Base-by-base conservation (phyloP, 2,888 invertebrate species). In the Andricus quercusramuli region DNA sequence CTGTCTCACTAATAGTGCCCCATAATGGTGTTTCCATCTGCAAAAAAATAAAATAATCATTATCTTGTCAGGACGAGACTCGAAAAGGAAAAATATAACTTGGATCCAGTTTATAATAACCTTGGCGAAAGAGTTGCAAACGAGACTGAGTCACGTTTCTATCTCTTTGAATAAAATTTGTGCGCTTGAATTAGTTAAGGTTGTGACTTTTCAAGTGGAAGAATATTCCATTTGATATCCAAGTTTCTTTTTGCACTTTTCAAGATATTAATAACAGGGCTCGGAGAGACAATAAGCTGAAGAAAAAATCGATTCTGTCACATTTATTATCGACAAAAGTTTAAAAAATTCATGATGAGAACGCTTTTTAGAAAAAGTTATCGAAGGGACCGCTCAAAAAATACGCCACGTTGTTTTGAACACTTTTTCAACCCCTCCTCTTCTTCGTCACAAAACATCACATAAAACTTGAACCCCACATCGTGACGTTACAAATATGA, bases 1-100 rank as follows among this genome's bases (percentile, higher is more conserved):
- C 99, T 82, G 97, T 95, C 87, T 98, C 97, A 90, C 99, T 98
- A 89, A 99, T 96, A 83, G 96, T 95, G 89, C 98, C 97, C 99
- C 99, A 99, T 86, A 96, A 95, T 3, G 97, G 95, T 13, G 97
- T 95, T 89, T 97, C 97, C 93, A 98, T 96, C 98, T 98, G 94
- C 25, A 93, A 86, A 56, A 4, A 74, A 22, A 56, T 5, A 20
- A 20, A 56, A 56, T 74, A 17, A 59, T 11, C 15, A 32, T 32
- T 32, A n/a, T 32, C 9, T 17, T 32, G 20, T 11, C 56, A 44
- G 44, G 17, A 68, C 44, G 37, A 68, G n/a, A 44, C 41, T 22
- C 37, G 11, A 68, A 15, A 68, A 44, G 37, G 37, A 37, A n/a
- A 66, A 6, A 32, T 32, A 64, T 64, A 29, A 22, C 11, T 22